These are phyloP conservation scores for Omphaloscelis lunosa DNA, from an alignment of 2,888 invertebrate genomes.

Conservation along the genomic window DNA sequence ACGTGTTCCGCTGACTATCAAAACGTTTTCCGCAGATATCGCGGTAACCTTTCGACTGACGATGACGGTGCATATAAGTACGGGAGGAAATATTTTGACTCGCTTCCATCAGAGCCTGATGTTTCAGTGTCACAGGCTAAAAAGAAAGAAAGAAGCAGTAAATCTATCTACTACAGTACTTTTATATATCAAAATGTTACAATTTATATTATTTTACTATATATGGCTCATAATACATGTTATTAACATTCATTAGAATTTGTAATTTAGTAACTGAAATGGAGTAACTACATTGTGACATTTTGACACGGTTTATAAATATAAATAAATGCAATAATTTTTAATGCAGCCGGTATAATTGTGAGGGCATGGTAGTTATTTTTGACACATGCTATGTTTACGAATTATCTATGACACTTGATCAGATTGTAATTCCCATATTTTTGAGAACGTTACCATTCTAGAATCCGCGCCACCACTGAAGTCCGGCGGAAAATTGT, in stretches of 20 bases:
- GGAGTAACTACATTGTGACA: neutral
- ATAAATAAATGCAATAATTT: neutral
- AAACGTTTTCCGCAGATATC: slow-evolving; percentile 11
- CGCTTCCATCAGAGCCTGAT: neutral
- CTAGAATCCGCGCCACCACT: too few relatives aligned
- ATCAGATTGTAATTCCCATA: neutral
- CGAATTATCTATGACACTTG: neutral
- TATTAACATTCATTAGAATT: neutral
- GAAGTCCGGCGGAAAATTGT: too few relatives aligned
- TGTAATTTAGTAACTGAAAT: neutral
- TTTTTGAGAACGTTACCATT: too few relatives aligned
- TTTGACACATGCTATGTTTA: neutral
- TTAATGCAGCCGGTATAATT: neutral
- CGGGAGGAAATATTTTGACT: slow-evolving; percentile 1
- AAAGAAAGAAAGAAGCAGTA: too few relatives aligned
- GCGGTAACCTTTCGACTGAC: slow-evolving; percentile 3
- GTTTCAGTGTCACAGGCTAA: neutral
- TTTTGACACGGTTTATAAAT: neutral
- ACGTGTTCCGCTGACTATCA: slow-evolving; percentile 21
- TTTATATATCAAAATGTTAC: neutral
- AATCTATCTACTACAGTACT: neutral
- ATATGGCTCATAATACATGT: neutral
- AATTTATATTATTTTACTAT: neutral
- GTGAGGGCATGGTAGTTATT: neutral
- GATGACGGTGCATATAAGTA: slow-evolving; percentile 4